A percentile compares a stretch with the other conserved stretches of the same genome.
Evolutionary conservation across 2,888 invertebrate species (phyloP).

Genomic region (Luperina testacea): DNA sequence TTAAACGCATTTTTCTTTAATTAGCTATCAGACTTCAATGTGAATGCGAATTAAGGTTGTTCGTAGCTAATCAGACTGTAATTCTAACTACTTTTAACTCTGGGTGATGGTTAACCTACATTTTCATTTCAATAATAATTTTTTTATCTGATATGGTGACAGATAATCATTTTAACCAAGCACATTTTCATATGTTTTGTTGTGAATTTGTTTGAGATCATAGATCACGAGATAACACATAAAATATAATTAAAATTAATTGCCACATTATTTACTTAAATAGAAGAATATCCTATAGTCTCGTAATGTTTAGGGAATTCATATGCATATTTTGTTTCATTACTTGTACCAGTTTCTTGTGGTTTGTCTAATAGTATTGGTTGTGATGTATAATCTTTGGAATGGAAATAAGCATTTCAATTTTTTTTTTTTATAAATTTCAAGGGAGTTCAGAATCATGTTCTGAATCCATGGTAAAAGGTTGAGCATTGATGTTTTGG

Average conservation of each 20-base stretch:
- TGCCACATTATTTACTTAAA: background rate
- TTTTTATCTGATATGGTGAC: background rate
- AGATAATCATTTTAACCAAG: conserved; percentile 5
- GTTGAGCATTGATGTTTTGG: no score
- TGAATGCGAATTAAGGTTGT: conserved; percentile 18
- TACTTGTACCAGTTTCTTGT: background rate
- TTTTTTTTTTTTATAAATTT: no score
- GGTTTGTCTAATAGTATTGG: no score
- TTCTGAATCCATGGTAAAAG: no score
- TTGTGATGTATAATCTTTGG: background rate
- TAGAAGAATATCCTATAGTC: background rate
- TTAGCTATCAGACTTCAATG: conserved; percentile 21
- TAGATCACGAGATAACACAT: background rate
- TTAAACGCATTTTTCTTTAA: conserved; percentile 17
- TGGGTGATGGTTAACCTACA: conserved; percentile 36
- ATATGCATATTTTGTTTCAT: background rate
- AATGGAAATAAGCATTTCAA: background rate
- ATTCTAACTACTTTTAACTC: conserved; percentile 11
- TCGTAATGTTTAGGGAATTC: background rate
- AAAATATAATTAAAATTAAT: background rate
- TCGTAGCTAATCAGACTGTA: conserved; percentile 1
- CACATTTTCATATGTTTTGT: conserved; percentile 4
- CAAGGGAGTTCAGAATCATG: no score
- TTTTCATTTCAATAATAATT: conserved; percentile 5
- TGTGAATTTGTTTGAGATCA: background rate